A percentile compares a stretch with the other conserved stretches of the same genome.
Evolutionary conservation across 1,140 invertebrate species (phyloP).

Genomic region (Brachionus koreanus): DNA sequence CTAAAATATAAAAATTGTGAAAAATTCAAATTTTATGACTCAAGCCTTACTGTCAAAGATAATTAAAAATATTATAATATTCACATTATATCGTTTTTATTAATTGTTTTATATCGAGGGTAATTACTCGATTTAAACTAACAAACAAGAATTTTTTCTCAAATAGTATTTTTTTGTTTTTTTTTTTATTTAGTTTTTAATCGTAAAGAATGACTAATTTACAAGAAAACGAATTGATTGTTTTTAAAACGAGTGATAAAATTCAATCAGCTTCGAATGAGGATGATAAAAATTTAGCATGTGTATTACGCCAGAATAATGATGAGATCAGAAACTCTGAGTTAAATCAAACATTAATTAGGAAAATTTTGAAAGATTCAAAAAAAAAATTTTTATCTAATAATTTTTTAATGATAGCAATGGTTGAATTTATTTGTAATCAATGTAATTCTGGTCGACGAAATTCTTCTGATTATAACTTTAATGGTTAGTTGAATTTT

Average conservation of each 20-base stretch:
- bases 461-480: not conserved
- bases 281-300: not conserved
- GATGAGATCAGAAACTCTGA: not conserved
- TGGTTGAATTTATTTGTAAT: constrained; percentile 34
- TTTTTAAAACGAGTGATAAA: not conserved
- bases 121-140: not conserved
- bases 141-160: not conserved
- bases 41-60: not conserved
- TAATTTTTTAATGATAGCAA: not conserved
- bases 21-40: constrained; percentile 22
- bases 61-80: not conserved
- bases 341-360: not conserved
- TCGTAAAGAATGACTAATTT: not conserved
- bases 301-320: too few relatives aligned
- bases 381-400: not conserved
- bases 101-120: not conserved
- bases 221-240: not conserved
- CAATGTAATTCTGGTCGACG: not conserved
- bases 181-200: not conserved
- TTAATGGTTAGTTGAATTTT: not conserved
- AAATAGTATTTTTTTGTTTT: not conserved
- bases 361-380: not conserved
- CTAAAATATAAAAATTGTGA: not conserved
- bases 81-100: not conserved
- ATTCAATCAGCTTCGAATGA: not conserved